Percentiles rank a stretch among this genome's conserved stretches.
These are phyloP conservation scores for Dynastes grantii DNA, from an alignment of 2,888 invertebrate species.

Conservation along the genomic window DNA sequence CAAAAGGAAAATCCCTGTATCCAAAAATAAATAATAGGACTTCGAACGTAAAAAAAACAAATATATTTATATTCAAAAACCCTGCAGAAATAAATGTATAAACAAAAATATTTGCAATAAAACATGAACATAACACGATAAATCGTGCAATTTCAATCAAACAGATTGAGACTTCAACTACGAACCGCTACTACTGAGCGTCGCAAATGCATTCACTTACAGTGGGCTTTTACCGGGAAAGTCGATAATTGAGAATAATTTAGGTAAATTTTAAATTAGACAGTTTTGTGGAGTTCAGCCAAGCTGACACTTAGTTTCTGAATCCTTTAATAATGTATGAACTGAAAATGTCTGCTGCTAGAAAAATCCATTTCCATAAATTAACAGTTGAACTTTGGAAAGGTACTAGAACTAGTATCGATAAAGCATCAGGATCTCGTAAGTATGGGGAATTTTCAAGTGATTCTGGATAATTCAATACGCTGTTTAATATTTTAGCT, in stretches of 20 bases:
- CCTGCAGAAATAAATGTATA: no score
- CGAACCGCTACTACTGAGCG: no score
- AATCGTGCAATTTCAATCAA: not conserved
- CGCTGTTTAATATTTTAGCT: no score
- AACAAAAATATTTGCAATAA: not conserved
- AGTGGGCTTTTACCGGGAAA: slow-evolving; percentile 23
- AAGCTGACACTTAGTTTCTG: not conserved
- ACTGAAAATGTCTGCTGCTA: slow-evolving; percentile 14
- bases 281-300: slow-evolving; percentile 10
- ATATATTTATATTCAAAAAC: no score
- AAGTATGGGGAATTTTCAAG: no score
- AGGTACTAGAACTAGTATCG: no score
- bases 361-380: slow-evolving; percentile 25
- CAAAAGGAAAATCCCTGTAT: no score
- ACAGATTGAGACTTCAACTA: slow-evolving; percentile 23
- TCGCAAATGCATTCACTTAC: not conserved
- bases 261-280: slow-evolving; percentile 37
- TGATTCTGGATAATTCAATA: no score
- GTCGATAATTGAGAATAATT: slow-evolving; percentile 40
- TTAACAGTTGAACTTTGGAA: not conserved
- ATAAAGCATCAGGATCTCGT: no score
- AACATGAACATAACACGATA: not conserved
- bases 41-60: no score
- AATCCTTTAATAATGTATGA: slow-evolving; percentile 23
- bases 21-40: no score